Percentiles rank a stretch among this genome's conserved stretches.
Evolutionary conservation across 2,888 invertebrate species (phyloP).

Genomic region (Carabus problematicus): DNA sequence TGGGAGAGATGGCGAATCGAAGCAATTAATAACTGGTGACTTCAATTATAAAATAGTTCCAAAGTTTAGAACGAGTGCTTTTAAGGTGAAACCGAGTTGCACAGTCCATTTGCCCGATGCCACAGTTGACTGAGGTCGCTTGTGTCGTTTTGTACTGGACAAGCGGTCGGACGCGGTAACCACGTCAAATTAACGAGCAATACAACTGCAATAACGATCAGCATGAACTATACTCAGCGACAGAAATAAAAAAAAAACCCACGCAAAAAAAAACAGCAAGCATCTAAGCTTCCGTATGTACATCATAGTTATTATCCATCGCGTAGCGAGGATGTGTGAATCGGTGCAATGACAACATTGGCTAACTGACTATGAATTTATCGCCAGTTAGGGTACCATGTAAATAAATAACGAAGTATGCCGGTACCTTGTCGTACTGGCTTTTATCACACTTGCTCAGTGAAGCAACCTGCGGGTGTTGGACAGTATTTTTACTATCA

Average conservation of each 20-base stretch:
- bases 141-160: background rate
- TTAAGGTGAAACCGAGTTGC: conserved; percentile 19
- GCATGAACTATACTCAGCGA: too few relatives aligned
- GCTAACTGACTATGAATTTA: too few relatives aligned
- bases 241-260: too few relatives aligned
- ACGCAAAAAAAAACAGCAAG: too few relatives aligned
- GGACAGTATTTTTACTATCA: conserved; percentile 13
- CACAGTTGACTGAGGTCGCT: conserved; percentile 3
- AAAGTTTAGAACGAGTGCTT: conserved; percentile 9
- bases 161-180: background rate
- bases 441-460: background rate
- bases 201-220: too few relatives aligned
- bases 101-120: too few relatives aligned
- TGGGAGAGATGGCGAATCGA: background rate
- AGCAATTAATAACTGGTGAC: conserved; percentile 15
- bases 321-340: too few relatives aligned
- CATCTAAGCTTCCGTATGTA: too few relatives aligned
- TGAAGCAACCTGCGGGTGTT: background rate
- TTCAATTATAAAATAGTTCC: conserved; percentile 39
- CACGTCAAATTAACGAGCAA: conserved; percentile 33
- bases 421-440: conserved; percentile 22
- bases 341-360: too few relatives aligned
- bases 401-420: conserved; percentile 40
- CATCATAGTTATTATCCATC: too few relatives aligned
- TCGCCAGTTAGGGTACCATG: conserved; percentile 13